A percentile compares a stretch with the other conserved stretches of the same genome.
Evolutionary conservation across 2,888 invertebrate species (phyloP).

Genomic region (Volucella inflata): DNA sequence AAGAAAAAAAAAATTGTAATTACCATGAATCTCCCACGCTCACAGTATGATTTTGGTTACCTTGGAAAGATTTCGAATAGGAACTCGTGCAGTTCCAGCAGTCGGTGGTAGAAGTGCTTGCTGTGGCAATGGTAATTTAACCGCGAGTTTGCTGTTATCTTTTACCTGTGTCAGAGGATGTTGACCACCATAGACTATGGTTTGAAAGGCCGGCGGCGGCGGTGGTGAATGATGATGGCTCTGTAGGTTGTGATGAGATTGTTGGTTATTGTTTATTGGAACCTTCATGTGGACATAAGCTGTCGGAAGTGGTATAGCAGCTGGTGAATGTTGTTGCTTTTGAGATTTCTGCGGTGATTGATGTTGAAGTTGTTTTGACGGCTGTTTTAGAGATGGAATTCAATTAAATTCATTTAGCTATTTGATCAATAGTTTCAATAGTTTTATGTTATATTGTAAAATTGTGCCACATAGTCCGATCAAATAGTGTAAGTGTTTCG

Average conservation of each 20-base stretch:
- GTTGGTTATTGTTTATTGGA: constrained; percentile 69
- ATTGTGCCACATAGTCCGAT: background rate
- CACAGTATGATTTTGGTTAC: constrained; percentile 76
- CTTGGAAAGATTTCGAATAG: constrained; percentile 51
- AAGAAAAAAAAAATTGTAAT: background rate
- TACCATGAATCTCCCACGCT: background rate
- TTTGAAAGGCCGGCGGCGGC: constrained; percentile 76
- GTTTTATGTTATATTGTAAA: constrained; percentile 21
- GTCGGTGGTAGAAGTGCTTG: constrained; percentile 75
- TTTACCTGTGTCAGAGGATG: constrained; percentile 77
- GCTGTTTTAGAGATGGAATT: constrained; percentile 46
- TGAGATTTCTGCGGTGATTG: constrained; percentile 64
- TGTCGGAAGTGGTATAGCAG: constrained; percentile 79
- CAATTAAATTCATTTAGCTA: constrained; percentile 62
- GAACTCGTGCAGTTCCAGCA: constrained; percentile 45
- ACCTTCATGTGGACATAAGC: constrained; percentile 80
- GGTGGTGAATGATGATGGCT: constrained; percentile 40
- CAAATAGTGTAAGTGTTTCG: constrained; percentile 15
- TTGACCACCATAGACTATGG: constrained; percentile 77
- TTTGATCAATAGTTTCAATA: constrained; percentile 64
- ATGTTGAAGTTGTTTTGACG: constrained; percentile 75
- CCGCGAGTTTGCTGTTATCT: constrained; percentile 58
- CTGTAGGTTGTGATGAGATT: constrained; percentile 48
- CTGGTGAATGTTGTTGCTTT: constrained; percentile 75
- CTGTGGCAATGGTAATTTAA: constrained; percentile 61